Base-by-base conservation (phyloP, 2,888 invertebrate genomes). In the Muscina levida region DNA sequence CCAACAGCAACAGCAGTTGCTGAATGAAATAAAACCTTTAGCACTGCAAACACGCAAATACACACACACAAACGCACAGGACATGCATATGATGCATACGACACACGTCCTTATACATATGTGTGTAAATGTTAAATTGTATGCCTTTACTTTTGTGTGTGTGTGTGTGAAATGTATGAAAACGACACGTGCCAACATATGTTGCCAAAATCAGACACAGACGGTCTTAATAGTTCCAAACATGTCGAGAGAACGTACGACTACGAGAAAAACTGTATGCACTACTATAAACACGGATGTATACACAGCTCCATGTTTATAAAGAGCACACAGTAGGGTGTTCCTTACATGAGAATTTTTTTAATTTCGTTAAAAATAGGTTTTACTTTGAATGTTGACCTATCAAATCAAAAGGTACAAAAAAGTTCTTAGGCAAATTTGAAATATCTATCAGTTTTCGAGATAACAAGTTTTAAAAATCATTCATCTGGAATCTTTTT, bases 141-240 rank as follows among this genome's bases (percentile, higher is more conserved):
- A 37, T 22, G 42, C 13, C 3, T n/a, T n/a, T 53, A 22, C 8
- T 2, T 5, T 15, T 19, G 17, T 56, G 56, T 56, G 31, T 56
- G 56, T 31, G 68, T 79, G 76, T 66, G 68, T 65, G 71, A 67
- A 74, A 77, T 75, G 77, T 68, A 81, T 81, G 81, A 48, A 74
- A 77, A 75, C 82, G 82, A 83, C 83, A 83, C 83, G 83, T 83
- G 83, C 78, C 82, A 81, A 79, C 83, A 83, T 82, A 79, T 83
- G 83, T 77, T 83, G 83, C 83, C 84, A 83, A 82, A 82, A 65
- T 74, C 83, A 84, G 81, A 75, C 79, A 74, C 79, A 81, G 81
- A 56, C 77, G 66, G 77, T 62, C 62, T 81, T 72, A 77, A 77
- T 77, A 68, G 39, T 62, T 62, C 42, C 39, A 62, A 15, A 59